Base-by-base conservation (phyloP, 2,113 vertebrate genomes). In the Grammatotria lemairii region DNA sequence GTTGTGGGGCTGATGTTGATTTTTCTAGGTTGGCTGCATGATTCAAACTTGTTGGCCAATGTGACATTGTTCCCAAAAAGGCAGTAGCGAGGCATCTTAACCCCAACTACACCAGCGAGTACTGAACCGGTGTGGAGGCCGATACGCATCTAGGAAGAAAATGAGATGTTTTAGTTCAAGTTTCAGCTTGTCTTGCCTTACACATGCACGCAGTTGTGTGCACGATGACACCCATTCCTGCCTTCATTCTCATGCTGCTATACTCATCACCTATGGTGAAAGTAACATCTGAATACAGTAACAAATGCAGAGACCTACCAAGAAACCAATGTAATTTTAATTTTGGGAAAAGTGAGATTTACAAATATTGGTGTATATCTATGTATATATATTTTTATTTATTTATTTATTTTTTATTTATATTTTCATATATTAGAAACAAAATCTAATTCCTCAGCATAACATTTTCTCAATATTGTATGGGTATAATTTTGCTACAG, bases 61-160 rank as follows among this genome's bases (percentile, higher is more conserved):
- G 99, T 98, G 87, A 99, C 99, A 14, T 99, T 99, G 93, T 99
- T 99, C 83, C 99, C 99, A 91, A 99, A 99, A 83, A 99, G 97
- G 90, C 99, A 99, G 58, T 99, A 99, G 17, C 99, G 98, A n/a
- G 99, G 99, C 99, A 99, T 99, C 95, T 95, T 98, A 47, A 99
- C 98, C 17, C 99, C 99, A 40, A 99, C 99, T 16, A 99, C 99
- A 60, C 99, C 99, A 83, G 99, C 98, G 93, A 99, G 97, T 40
- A 99, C 97, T 1, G 98, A 99, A 26, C 99, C 99, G 80, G 98
- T 99, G 93, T 99, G 99, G 79, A 99, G 96, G 65, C 99, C 99
- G 38, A 99, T 99, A 17, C 99, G 97, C 98, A 99, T 99, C 99
- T 99, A 95, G 5, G 17, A 35, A 35, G 12, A 19, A 58, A 47